Evolutionary conservation across 1,140 invertebrate genomes (phyloP), one percentile per base, ranked within the genome.

Genomic region (Catajapyx aquilonaris): DNA sequence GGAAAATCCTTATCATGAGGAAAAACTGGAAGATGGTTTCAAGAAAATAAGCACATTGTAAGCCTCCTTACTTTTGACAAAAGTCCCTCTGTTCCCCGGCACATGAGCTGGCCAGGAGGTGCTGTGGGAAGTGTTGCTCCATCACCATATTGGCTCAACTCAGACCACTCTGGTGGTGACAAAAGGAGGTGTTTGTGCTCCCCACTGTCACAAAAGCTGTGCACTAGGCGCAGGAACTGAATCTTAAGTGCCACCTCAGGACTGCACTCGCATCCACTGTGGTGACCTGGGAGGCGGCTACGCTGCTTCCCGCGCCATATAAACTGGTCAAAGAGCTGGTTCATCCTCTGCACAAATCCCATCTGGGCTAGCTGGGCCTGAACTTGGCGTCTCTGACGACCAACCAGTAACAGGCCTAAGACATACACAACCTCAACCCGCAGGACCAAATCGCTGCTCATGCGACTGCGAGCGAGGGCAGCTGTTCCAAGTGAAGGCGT

Each of bases 181-280:
- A 46, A 22, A 13, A 46, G 39, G 13, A 40, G 34, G 23, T 41
- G 44, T 35, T 44, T 42, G 35, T 41, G 36, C 5, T 22, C 20
- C 28, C 59, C 61, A 45, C 61, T 59, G 47, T 61, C 60, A 54
- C 60, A 62, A 44, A 61, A 62, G 35, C 56, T 60, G 44, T 62
- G 60, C 20, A 62, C 54, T 34, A 62, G 48, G 40, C 60, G 42
- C 11, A 62, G 44, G 39, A 61, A 57, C 51, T 62, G 60, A 25
- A 61, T 62, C 45, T 62, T 62, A 32, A 62, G 47, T 11, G 59
- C 58, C 19, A 61, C 59, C 45, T 62, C 57, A 19, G 55, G 60
- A 51, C 55, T 60, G 40, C 57, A 61, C 48, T 60, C 57, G 53
- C 59, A 60, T 5, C 54, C 53, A 20, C 49, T 51, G 41, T 56